Evolutionary conservation across 2,888 invertebrate species (phyloP), one percentile per base, ranked within the genome.

Genomic region (Punctoribates punctum): DNA sequence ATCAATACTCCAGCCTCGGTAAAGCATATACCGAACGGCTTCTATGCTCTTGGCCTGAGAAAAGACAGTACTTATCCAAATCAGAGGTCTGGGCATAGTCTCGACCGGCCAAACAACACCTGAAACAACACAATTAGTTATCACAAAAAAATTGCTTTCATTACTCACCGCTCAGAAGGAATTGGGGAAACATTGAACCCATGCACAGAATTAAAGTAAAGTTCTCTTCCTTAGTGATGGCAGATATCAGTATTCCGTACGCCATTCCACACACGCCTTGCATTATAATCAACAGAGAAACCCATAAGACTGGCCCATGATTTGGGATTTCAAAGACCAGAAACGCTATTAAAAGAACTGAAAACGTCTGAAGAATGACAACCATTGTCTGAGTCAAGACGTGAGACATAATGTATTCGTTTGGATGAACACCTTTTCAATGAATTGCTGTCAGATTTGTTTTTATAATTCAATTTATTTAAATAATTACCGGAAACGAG

Each of bases 71-170:
- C 92, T 90, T 60, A 93, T 88, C 82, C 88, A 85, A 82, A 90
- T 88, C 34, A 34, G 34, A 34, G 8, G 4, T 34, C 8, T 34
- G 8, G 96, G 96, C 93, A 96, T 96, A 76, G 94, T 94, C 84
- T 96, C 94, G 78, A 96, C 90, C 77, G 96, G 96, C 96, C 96
- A 96, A 82, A 96, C 93, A 57, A 96, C 94, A 77, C 96, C 96
- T 34, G 8, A 34, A 34, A 34, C 34, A 34, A 34, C 3, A 5
- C 34, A 34, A 34, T 34, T 34, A 5, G 3, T 5, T 34, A 34
- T 34, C 3, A 34, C 8, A 5, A 34, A 5, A 34, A 34, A 34
- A n/a, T n/a, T n/a, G n/a, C n/a, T n/a, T n/a, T 34, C 34, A 34
- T 34, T 34, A 34, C 34, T 34, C 4, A 34, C 34, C 34, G 34